phyloP scores from a whole-genome alignment of 2,113 vertebrate species.

The Butorides virescens region DNA sequence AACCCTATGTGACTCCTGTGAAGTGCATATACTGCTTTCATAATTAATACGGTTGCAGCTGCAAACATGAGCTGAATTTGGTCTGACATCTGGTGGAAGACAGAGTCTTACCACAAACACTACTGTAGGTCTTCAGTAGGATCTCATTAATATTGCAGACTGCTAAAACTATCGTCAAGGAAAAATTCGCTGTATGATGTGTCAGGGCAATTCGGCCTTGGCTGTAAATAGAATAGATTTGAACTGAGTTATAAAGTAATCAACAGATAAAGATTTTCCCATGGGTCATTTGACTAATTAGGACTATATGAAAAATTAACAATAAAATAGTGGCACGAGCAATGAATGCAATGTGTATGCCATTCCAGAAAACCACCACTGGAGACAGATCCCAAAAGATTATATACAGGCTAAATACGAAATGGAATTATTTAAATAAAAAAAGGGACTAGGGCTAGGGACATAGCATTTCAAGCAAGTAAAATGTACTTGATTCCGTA shows the following conservation, averaged over 20 bases:
- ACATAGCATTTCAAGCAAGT: background rate
- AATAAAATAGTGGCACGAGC: background rate
- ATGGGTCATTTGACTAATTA: background rate
- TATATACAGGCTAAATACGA: background rate
- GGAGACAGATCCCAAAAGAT: background rate
- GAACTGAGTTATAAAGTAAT: background rate
- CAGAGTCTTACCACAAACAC: background rate
- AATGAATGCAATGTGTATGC: background rate
- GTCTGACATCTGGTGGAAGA: conserved; percentile 1
- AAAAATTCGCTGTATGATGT: background rate
- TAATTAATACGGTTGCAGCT: conserved; percentile 11
- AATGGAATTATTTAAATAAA: background rate
- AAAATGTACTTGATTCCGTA: background rate
- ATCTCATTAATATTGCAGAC: conserved; percentile 30
- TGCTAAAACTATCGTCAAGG: background rate
- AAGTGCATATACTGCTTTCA: conserved; percentile 8
- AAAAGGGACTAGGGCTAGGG: background rate
- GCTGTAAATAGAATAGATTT: background rate
- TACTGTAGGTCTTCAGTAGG: background rate
- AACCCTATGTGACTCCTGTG: background rate
- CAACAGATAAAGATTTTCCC: background rate
- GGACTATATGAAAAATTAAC: background rate
- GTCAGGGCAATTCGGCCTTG: background rate
- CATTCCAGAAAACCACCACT: background rate
- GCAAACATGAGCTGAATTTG: conserved; percentile 14